These are phyloP conservation scores for Clunio marinus DNA, from an alignment of 2,888 invertebrate species.

Conservation along the genomic window DNA sequence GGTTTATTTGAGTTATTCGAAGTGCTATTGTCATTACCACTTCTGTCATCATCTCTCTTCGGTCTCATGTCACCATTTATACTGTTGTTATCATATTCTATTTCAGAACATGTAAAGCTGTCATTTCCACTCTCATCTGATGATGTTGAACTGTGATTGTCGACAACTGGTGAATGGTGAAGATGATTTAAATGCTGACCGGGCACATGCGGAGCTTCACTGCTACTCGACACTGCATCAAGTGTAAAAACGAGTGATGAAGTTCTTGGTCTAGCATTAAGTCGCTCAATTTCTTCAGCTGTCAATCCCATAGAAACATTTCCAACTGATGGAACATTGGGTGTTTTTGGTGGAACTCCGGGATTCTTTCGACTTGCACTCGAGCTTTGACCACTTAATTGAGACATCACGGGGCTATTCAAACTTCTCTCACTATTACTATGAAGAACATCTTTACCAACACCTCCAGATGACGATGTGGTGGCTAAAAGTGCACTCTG, in stretches of 20 bases:
- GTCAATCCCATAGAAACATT: conserved; percentile 76
- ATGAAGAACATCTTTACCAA: conserved; percentile 82
- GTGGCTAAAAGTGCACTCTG: conserved; percentile 86
- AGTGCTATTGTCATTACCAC: conserved; percentile 55
- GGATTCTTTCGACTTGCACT: conserved; percentile 72
- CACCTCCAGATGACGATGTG: conserved; percentile 82
- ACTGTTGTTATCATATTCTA: conserved; percentile 91
- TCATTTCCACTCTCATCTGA: conserved; percentile 94
- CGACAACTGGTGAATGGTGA: conserved; percentile 68
- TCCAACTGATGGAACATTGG: conserved; percentile 63
- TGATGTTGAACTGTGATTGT: conserved; percentile 73
- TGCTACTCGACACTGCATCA: conserved; percentile 90
- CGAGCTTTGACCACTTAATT: conserved; percentile 80
- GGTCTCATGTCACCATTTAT: conserved; percentile 70
- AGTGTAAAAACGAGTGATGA: conserved; percentile 87
- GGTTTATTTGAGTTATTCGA: conserved; percentile 44
- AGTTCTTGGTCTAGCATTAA: conserved; percentile 81
- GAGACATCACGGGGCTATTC: conserved; percentile 90
- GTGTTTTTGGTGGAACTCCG: conserved; percentile 63
- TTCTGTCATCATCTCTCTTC: conserved; percentile 58
- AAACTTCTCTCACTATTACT: conserved; percentile 88
- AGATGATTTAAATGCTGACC: conserved; percentile 67
- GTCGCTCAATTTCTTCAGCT: conserved; percentile 87
- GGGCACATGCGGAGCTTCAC: conserved; percentile 70
- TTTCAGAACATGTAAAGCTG: conserved; percentile 96